These are phyloP conservation scores for Suricata suricatta DNA, from an alignment of 2,113 vertebrate species.

Conservation along the genomic window DNA sequence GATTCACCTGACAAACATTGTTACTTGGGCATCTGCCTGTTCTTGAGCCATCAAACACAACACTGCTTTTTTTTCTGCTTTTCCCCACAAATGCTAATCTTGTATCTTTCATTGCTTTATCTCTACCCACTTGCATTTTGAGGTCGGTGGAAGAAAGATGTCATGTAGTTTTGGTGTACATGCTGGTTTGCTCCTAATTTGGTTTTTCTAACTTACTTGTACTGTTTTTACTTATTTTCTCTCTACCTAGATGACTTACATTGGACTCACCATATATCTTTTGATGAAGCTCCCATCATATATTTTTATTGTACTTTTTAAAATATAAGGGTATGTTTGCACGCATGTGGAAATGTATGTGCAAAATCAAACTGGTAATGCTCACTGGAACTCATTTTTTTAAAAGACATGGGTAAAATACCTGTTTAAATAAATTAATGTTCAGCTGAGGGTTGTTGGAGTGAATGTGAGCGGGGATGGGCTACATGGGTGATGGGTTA, in stretches of 20 bases:
- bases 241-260: background rate
- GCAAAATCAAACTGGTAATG: background rate
- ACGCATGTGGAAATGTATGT: background rate
- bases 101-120: background rate
- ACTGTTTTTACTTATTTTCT: background rate
- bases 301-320: background rate
- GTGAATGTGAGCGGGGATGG: background rate
- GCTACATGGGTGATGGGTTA: background rate
- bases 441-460: background rate
- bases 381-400: background rate
- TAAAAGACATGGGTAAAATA: background rate
- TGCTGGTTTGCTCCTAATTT: background rate
- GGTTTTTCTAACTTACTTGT: background rate
- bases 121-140: background rate
- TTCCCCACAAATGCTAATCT: background rate
- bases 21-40: background rate
- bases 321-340: background rate
- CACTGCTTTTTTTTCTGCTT: background rate
- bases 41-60: background rate
- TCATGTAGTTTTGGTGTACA: background rate
- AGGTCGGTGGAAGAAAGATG: background rate
- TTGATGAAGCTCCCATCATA: background rate
- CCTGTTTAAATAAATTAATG: background rate
- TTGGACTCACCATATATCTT: background rate
- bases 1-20: background rate